phyloP scores from a whole-genome alignment of 2,888 invertebrate genomes.

The Mimumesa dahlbomi region DNA sequence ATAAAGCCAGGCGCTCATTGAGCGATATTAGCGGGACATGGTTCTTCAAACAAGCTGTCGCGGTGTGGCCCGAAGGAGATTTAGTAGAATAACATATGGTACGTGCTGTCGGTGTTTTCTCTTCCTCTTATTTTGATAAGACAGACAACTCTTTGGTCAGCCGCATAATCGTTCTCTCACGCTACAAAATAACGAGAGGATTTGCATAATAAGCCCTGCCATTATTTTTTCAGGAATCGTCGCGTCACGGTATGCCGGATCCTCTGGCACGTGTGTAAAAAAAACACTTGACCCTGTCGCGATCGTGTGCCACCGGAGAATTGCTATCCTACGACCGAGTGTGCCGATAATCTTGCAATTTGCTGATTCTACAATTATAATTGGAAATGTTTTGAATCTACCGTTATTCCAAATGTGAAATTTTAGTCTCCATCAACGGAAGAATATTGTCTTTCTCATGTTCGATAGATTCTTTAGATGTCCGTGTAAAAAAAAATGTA shows the following conservation, averaged over 20 bases:
- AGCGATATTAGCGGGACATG: slow-evolving; percentile 28
- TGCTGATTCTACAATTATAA: background rate
- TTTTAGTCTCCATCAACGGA: too few relatives aligned
- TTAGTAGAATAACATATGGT: slow-evolving; percentile 55
- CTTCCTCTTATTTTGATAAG: slow-evolving; percentile 76
- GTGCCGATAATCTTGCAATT: too few relatives aligned
- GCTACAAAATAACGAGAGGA: slow-evolving; percentile 70
- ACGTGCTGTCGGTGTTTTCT: slow-evolving; percentile 71
- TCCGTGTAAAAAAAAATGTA: too few relatives aligned
- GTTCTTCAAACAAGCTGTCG: slow-evolving; percentile 57
- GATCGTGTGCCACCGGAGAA: slow-evolving; percentile 55
- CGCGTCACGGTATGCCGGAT: slow-evolving; percentile 43
- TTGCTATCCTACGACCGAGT: too few relatives aligned
- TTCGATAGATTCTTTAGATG: too few relatives aligned
- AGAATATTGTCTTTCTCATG: too few relatives aligned
- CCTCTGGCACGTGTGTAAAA: slow-evolving; percentile 71
- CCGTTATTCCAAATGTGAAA: too few relatives aligned
- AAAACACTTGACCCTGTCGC: slow-evolving; percentile 59
- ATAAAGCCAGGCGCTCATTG: too few relatives aligned
- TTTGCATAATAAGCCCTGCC: slow-evolving; percentile 77
- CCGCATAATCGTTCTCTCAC: slow-evolving; percentile 56
- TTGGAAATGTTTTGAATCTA: background rate
- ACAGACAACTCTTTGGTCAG: slow-evolving; percentile 51
- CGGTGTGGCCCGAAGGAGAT: slow-evolving; percentile 37
- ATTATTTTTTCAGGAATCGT: slow-evolving; percentile 68